These are phyloP conservation scores for Sternarchorhynchus goeldii DNA, from an alignment of 2,797 vertebrate species.

Conservation along the genomic window DNA sequence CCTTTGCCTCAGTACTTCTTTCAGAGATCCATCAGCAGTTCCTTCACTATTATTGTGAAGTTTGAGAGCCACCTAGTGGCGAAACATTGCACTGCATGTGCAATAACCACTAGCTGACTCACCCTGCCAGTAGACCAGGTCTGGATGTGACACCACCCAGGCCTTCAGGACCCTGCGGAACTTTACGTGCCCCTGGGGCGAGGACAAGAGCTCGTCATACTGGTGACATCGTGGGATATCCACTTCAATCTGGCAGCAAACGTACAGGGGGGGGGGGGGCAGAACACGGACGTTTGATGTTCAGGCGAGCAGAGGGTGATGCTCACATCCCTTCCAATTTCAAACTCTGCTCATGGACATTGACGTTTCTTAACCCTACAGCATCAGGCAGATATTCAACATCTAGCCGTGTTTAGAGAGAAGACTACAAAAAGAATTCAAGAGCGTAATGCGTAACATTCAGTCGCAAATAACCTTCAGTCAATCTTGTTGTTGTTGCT, in stretches of 20 bases:
- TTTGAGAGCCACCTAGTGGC: constrained; percentile 68
- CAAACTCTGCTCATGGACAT: not conserved
- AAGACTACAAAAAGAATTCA: constrained; percentile 1
- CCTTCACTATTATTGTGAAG: not conserved
- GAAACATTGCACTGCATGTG: not conserved
- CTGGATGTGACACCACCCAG: constrained; percentile 97
- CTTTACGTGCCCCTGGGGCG: constrained; percentile 95
- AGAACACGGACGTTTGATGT: not conserved
- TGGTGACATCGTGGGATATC: constrained; percentile 99
- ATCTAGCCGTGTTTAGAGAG: constrained; percentile 4
- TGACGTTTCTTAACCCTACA: not conserved
- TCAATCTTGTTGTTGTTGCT: not conserved
- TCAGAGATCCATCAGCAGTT: not conserved
- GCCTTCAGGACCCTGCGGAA: constrained; percentile 96
- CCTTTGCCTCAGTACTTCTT: not conserved
- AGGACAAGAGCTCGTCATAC: constrained; percentile 96
- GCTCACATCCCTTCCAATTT: not conserved
- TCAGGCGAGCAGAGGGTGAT: not conserved
- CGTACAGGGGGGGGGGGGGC: no score
- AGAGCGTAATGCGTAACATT: constrained; percentile 47
- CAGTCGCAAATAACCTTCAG: not conserved
- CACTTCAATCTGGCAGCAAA: constrained; percentile 87
- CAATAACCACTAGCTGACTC: constrained; percentile 29
- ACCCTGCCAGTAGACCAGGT: constrained; percentile 99
- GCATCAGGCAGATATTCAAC: no score